These are phyloP conservation scores for Oreochromis spilurus DNA, from an alignment of 2,113 vertebrate species.

Conservation along the genomic window DNA sequence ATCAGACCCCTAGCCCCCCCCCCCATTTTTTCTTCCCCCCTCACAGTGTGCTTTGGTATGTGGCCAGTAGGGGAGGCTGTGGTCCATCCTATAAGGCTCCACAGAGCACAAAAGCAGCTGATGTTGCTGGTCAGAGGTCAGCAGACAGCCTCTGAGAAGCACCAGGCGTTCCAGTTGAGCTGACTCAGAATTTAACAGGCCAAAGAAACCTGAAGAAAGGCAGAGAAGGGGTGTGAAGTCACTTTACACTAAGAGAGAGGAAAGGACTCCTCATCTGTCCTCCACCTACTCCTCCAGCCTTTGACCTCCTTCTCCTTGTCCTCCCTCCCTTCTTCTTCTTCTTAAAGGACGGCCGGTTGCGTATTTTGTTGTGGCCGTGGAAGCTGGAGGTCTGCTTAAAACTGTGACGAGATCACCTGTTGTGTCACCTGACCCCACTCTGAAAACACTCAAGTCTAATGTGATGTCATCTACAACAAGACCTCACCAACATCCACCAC, in stretches of 20 bases:
- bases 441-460: slow-evolving; percentile 34
- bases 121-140: slow-evolving; percentile 53
- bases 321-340: neutral
- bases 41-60: slow-evolving; percentile 20
- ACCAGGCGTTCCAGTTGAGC: slow-evolving; percentile 10
- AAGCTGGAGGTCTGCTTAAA: slow-evolving; percentile 45
- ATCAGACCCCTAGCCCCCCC: neutral
- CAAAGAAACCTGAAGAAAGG: neutral
- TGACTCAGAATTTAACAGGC: slow-evolving; percentile 1
- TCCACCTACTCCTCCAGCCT: slow-evolving; percentile 25
- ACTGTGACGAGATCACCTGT: slow-evolving; percentile 48
- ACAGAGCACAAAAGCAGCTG: slow-evolving; percentile 24
- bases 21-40: neutral
- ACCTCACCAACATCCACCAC: neutral
- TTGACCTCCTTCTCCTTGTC: slow-evolving; percentile 20
- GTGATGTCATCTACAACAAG: slow-evolving; percentile 44
- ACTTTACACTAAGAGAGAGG: slow-evolving; percentile 9
- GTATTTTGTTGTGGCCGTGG: slow-evolving; percentile 57
- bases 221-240: neutral
- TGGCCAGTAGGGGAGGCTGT: slow-evolving; percentile 66
- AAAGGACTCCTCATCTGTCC: slow-evolving; percentile 41
- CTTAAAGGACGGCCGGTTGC: slow-evolving; percentile 12
- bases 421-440: slow-evolving; percentile 64
- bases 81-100: slow-evolving; percentile 29
- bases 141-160: neutral